Evolutionary conservation across 2,113 vertebrate species (phyloP).

Genomic region (Hypanus sabinus): DNA sequence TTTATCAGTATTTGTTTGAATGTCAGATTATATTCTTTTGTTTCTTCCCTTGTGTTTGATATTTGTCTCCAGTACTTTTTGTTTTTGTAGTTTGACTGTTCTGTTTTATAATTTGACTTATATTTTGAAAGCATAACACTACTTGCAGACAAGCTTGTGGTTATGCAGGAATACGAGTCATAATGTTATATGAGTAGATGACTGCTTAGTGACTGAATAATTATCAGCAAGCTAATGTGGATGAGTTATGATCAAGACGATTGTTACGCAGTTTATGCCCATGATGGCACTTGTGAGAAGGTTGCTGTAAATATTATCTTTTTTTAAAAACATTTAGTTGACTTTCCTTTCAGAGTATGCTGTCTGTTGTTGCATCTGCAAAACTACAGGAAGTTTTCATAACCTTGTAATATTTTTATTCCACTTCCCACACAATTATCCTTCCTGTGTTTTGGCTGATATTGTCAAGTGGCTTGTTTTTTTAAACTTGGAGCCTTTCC

Average conservation of each 20-base stretch:
- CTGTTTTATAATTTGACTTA: neutral
- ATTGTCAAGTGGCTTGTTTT: neutral
- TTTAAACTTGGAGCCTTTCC: no score
- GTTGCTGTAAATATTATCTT: neutral
- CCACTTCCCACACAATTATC: neutral
- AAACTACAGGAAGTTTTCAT: neutral
- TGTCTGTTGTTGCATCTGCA: neutral
- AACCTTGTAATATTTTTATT: neutral
- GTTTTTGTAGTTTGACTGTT: neutral
- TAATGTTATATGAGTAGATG: neutral
- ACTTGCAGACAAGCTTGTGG: neutral
- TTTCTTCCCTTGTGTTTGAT: neutral
- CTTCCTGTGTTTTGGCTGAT: neutral
- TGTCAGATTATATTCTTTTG: neutral
- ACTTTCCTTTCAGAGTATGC: neutral
- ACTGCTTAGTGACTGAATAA: neutral
- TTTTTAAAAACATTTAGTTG: neutral
- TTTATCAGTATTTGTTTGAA: constrained; percentile 10
- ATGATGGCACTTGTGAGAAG: neutral
- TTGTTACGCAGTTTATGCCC: neutral
- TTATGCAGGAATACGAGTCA: neutral
- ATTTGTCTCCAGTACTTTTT: neutral
- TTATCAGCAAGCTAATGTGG: neutral
- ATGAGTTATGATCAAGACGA: neutral
- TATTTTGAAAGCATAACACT: neutral